Percentiles rank a stretch among this genome's conserved stretches.
Conservation (phyloP, 2,797 vertebrate species). For the Rachycentron canadum region DNA sequence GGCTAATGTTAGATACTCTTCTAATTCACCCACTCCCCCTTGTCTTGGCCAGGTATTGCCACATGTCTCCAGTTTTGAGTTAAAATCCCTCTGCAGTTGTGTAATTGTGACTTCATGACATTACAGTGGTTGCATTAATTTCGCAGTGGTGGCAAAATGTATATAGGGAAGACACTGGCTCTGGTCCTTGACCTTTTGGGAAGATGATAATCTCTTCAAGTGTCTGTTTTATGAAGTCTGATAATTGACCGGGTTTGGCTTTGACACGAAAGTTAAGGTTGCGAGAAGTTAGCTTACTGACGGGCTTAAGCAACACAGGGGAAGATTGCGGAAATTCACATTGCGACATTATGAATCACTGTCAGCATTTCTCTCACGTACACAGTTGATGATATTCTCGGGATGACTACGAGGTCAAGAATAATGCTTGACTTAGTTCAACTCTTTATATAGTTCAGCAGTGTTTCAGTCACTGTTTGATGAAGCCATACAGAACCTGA, state of each 20-base stretch:
- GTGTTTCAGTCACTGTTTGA: slow-evolving; percentile 16
- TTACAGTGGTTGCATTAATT: not conserved
- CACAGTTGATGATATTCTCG: not conserved
- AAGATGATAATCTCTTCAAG: slow-evolving; percentile 26
- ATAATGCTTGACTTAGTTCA: not conserved
- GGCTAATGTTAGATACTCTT: not conserved
- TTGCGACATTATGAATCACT: slow-evolving; percentile 1
- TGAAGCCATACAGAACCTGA: slow-evolving; percentile 45
- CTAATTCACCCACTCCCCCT: too few species aligned
- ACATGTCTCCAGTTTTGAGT: not conserved
- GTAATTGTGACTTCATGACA: not conserved
- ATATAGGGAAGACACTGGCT: not conserved
- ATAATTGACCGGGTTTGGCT: slow-evolving; percentile 14
- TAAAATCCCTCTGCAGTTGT: not conserved
- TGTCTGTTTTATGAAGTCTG: slow-evolving; percentile 34
- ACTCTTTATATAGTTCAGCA: not conserved
- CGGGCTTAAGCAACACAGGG: not conserved
- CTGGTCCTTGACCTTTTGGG: slow-evolving; percentile 37
- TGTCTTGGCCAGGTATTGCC: not conserved
- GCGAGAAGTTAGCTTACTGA: not conserved
- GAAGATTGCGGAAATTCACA: slow-evolving; percentile 4
- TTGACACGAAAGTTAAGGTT: slow-evolving; percentile 15
- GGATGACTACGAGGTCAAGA: not conserved
- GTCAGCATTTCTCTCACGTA: not conserved
- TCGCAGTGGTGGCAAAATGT: not conserved